Evolutionary conservation across 2,888 invertebrate genomes (phyloP), one percentile per base, ranked within the genome.

Genomic region (Temnothorax unifasciatus): DNA sequence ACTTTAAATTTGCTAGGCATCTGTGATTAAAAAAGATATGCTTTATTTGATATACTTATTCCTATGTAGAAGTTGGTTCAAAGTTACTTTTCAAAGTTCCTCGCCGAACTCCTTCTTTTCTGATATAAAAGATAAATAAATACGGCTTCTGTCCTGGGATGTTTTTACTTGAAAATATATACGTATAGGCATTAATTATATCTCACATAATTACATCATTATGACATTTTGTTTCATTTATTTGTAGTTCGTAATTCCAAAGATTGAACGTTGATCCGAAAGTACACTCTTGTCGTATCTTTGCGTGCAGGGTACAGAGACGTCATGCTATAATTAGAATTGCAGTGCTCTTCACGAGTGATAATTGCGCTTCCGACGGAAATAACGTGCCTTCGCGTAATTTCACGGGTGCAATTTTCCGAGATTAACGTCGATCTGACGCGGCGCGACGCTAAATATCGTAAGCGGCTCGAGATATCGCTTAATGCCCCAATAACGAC

Each of bases 351-450:
- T 68, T 54, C 25, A 13, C 52, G 34, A 47, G 75, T n/a, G 76
- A 77, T 77, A 77, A 77, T 77, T 77, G 54, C 68, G 8, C 52
- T 76, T 66, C 66, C 76, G 76, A 52, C 75, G 75, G 75, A 77
- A 77, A 77, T 68, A 77, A 77, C 68, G 68, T 68, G 68, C 52
- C 77, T 29, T 68, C 54, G 41, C 63, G 38, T 52, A 66, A 52
- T 76, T 76, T 13, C 21, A 76, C 52, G 68, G 44, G 13, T 25
- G 52, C 76, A 68, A 77, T 77, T 77, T 77, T 68, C 77, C 68
- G 77, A 68, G 68, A 77, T 68, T 77, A 77, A 77, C 77, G 63
- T 76, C 50, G 63, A 76, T 63, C 75, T 63, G 54, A n/a, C 59
- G n/a, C 21, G 47, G 34, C 21, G 50, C 38, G 66, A 68, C 77